Base-by-base conservation (phyloP, 2,888 invertebrate genomes). In the Zelleria hepariella region DNA sequence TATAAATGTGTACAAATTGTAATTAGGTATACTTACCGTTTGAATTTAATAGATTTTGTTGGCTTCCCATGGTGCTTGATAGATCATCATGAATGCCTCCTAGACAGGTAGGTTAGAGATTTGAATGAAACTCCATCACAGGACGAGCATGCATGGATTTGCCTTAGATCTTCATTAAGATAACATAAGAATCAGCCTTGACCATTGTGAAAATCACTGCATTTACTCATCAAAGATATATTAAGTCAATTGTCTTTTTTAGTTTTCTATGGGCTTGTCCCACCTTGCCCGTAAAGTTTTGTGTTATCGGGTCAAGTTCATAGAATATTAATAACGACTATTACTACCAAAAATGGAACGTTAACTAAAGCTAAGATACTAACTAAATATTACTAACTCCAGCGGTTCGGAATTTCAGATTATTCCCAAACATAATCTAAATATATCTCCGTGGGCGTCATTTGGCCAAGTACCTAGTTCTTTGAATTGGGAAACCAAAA, bases 31-130 rank as follows among this genome's bases (percentile, higher is more conserved):
- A 52, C 26, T 60, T 58, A 64, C 49, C 61, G 60, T 57, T 49
- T 24, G 18, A 61, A 58, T 26, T 59, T 60, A 20, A n/a, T 20
- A 60, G 63, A 60, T 61, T 62, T 63, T 63, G 62, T 61, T 63
- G 56, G 62, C 58, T 53, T 26, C 21, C 26, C n/a, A n/a, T 54
- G 7, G 24, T 54, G 54, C 25, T 54, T 54, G 25, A 54, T 15
- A 51, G 18, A 21, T 18, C 15, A 54, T 54, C 18, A 27, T 26
- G 54, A 54, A 54, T 5, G n/a, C n/a, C 20, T 10, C 10, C 8
- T 51, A 51, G 51, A 15, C 10, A 42, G 1, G 32, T 3, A 15
- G 32, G 32, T 15, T 42, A 3, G 5, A 15, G 10, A 15, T 42
- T 51, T 51, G 0, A 10, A 42, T 15, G 1, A 51, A 51, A 49